Evolutionary conservation across 53 echinoderm and acorn worm genomes (phyloP).

Genomic region (Mesocentrotus franciscanus): DNA sequence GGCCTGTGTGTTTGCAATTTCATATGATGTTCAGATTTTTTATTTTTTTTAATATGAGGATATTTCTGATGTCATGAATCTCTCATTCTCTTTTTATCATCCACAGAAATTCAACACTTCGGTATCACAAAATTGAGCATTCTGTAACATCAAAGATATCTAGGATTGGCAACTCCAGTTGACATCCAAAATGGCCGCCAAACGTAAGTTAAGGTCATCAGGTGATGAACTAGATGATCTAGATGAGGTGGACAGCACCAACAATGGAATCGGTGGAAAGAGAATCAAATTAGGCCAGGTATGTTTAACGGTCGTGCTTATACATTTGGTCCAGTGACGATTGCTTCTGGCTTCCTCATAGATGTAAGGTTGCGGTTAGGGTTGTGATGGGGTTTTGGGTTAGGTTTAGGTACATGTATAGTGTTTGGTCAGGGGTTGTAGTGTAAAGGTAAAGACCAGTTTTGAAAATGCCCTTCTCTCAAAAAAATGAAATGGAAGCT

Average conservation of each 20-base stretch:
- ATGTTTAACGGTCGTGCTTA: neutral
- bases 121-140: neutral
- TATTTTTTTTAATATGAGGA: neutral
- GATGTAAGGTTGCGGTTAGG: neutral
- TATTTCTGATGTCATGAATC: neutral
- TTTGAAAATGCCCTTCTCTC: too few species aligned
- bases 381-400: neutral
- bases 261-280: constrained; percentile 13
- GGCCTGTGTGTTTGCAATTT: too few species aligned
- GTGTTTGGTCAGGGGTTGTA: neutral
- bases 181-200: constrained; percentile 37
- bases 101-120: neutral
- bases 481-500: too few species aligned
- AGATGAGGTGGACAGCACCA: constrained; percentile 24
- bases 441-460: too few species aligned
- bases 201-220: constrained; percentile 27
- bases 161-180: neutral
- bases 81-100: neutral
- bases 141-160: neutral
- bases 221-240: constrained; percentile 5
- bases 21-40: too few species aligned
- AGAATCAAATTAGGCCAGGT: constrained; percentile 53
- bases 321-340: too few species aligned
- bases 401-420: too few species aligned
- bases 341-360: too few species aligned